phyloP scores from a whole-genome alignment of 2,888 invertebrate genomes.

The Apocheima hispidaria region DNA sequence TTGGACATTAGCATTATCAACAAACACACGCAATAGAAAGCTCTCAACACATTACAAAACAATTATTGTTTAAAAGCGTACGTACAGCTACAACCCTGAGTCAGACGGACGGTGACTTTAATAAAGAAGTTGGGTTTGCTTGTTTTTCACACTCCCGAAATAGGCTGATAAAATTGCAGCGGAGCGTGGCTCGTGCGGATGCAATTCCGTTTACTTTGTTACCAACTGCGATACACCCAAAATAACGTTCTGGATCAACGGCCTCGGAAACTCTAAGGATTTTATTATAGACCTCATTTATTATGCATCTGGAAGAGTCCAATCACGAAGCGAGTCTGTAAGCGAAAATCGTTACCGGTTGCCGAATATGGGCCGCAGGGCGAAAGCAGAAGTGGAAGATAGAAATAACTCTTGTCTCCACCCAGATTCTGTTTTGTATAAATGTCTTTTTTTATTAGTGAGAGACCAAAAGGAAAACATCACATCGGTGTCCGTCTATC shows the following conservation, averaged over 20 bases:
- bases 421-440: constrained; percentile 33
- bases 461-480: background rate
- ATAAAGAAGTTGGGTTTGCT: constrained; percentile 36
- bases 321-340: constrained; percentile 66
- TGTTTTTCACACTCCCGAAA: constrained; percentile 45
- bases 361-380: constrained; percentile 56
- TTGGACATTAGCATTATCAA: constrained; percentile 44
- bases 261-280: constrained; percentile 68
- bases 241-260: constrained; percentile 74
- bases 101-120: constrained; percentile 35
- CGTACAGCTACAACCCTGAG: background rate
- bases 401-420: constrained; percentile 33
- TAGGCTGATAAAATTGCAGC: constrained; percentile 46
- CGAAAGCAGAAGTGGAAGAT: constrained; percentile 34
- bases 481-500: background rate
- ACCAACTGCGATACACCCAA: constrained; percentile 64
- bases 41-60: constrained; percentile 54
- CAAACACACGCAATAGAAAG: constrained; percentile 48
- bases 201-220: constrained; percentile 57
- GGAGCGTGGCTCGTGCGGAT: constrained; percentile 31
- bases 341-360: constrained; percentile 77
- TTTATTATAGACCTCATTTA: constrained; percentile 80
- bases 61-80: constrained; percentile 51
- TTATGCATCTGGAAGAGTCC: constrained; percentile 74
- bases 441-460: constrained; percentile 9